A percentile compares a stretch with the other conserved stretches of the same genome.
Evolutionary conservation across 2,113 vertebrate species (phyloP).

Genomic region (Pampusana beccarii): DNA sequence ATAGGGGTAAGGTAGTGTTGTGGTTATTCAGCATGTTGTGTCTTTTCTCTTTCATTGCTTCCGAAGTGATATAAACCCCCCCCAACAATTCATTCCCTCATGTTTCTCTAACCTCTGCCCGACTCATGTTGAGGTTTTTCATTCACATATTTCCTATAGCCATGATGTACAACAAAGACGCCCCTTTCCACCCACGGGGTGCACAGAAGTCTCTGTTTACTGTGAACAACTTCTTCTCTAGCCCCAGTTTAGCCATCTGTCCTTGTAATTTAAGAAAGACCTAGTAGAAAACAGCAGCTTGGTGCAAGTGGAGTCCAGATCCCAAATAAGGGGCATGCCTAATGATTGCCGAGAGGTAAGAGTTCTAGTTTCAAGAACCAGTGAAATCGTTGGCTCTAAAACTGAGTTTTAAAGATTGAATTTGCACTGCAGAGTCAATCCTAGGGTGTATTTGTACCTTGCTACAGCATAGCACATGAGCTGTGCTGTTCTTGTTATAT

Average conservation of each 20-base stretch:
- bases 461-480: background rate
- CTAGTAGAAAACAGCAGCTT: background rate
- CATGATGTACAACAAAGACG: background rate
- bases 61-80: background rate
- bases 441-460: background rate
- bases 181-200: background rate
- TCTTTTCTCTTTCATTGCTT: background rate
- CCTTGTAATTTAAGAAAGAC: slow-evolving; percentile 1
- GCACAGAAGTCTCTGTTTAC: background rate
- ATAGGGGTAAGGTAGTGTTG: background rate
- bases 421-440: accelerated
- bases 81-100: background rate
- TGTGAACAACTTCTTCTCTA: slow-evolving; percentile 36
- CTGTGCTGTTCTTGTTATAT: background rate
- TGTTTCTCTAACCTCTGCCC: background rate
- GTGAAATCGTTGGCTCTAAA: background rate
- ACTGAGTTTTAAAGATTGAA: background rate
- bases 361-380: background rate
- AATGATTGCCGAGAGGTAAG: background rate
- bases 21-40: background rate
- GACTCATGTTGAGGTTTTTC: background rate
- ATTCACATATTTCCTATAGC: background rate
- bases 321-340: background rate
- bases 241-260: slow-evolving; percentile 47
- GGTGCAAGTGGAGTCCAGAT: background rate